Evolutionary conservation across 1,140 invertebrate species (phyloP), one percentile per base, ranked within the genome.

Genomic region (Meloidogyne chitwoodi): DNA sequence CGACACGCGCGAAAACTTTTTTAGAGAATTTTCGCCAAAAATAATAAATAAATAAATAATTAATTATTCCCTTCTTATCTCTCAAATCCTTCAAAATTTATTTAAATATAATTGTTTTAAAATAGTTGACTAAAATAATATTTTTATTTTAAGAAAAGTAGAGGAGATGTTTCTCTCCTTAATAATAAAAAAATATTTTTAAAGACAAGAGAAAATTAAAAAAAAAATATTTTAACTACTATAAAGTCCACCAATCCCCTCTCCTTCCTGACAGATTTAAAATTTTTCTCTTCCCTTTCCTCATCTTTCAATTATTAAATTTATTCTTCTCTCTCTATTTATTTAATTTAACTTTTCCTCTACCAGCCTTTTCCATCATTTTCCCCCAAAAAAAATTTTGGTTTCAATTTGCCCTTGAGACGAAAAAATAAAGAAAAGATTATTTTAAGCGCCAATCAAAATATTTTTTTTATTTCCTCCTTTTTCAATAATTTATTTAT

Each of bases 381-480:
- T 69, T 69, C 11, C 14, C 14, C 8, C 14, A 12, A 24, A 14
- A 29, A 41, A 14, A 61, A 61, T 27, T 61, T 69, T 44, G 34
- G 68, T 56, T n/a, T n/a, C 19, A 68, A 27, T 69, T 69, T 31
- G 34, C 68, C 31, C 68, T 56, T 69, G 68, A 41, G 31, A 56
- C 26, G 65, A 8, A 44, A 22, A 34, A 41, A 22, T 16, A 19
- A 38, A 24, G 10, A 24, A 31, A 41, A 56, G 68, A 19, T 69
- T 69, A 61, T 69, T 69, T 69, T 69, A 61, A 44, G 41, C 68
- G 68, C 34, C 44, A 69, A 69, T 56, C 48, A 56, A 56, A 56
- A 56, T 16, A 16, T 56, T 56, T n/a, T 56, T 56, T 56, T 56
- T 56, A n/a, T 38, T 44, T 69, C 27, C 38, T 22, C 19, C 3